phyloP scores from a whole-genome alignment of 2,113 vertebrate species.

The Lampris megalopsis region DNA sequence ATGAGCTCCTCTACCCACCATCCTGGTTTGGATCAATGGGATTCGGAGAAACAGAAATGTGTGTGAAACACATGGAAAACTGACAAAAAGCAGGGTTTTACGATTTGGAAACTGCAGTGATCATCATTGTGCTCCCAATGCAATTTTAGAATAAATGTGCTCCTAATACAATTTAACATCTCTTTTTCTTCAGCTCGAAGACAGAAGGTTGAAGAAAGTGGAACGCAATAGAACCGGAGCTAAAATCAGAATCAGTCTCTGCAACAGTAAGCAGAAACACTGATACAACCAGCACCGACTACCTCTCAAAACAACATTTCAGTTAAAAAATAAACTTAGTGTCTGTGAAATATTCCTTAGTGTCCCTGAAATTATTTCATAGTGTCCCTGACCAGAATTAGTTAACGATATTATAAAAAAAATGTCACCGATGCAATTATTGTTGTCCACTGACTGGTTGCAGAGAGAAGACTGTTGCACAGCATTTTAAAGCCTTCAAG shows the following conservation, averaged over 20 bases:
- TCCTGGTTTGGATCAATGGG: no score
- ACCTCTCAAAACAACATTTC: not conserved
- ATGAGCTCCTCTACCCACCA: no score
- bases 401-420: not conserved
- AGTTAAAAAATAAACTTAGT: not conserved
- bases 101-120: not conserved
- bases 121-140: not conserved
- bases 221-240: not conserved
- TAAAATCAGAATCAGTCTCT: not conserved
- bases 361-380: not conserved
- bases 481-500: not conserved
- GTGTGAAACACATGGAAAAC: no score
- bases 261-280: no score
- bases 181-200: slow-evolving; percentile 16
- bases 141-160: not conserved
- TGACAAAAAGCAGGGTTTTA: no score
- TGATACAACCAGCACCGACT: not conserved
- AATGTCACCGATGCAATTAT: not conserved
- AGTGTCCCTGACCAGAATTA: not conserved
- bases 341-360: no score
- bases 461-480: no score
- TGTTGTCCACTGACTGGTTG: not conserved
- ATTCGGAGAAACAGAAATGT: no score
- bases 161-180: not conserved
- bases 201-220: not conserved